Evolutionary conservation across 2,113 vertebrate genomes (phyloP).

Genomic region (Cheirogaleus medius): DNA sequence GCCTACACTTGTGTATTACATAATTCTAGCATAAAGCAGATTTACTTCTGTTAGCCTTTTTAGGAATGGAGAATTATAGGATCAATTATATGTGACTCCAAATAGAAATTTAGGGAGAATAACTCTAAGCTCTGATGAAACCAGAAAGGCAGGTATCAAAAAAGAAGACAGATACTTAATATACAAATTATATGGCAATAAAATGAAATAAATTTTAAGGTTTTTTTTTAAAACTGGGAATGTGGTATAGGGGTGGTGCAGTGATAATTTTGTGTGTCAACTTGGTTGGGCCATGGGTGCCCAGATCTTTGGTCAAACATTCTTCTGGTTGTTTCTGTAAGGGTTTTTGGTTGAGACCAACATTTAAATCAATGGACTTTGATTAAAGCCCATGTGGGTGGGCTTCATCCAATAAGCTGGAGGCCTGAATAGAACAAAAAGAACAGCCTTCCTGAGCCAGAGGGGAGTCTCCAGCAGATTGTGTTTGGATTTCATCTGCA

Average conservation of each 20-base stretch:
- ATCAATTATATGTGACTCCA: background rate
- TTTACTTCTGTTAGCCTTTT: background rate
- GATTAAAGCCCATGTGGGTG: background rate
- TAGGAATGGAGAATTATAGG: slow-evolving; percentile 9
- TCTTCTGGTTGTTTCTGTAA: background rate
- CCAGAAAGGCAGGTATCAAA: background rate
- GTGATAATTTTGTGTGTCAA: background rate
- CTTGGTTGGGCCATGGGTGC: background rate
- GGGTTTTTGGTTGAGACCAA: background rate
- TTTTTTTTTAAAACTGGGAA: background rate
- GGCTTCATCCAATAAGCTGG: background rate
- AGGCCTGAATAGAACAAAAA: background rate
- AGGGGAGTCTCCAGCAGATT: background rate
- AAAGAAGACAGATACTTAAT: background rate
- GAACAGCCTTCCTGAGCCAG: background rate
- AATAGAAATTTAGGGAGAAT: slow-evolving; percentile 46
- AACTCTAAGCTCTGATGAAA: background rate
- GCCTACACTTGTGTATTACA: background rate
- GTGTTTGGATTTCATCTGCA: background rate
- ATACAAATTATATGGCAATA: background rate
- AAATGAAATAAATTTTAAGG: background rate
- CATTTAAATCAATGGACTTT: background rate
- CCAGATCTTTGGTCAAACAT: background rate
- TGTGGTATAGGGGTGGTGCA: background rate
- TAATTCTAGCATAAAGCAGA: background rate